Evolutionary conservation across 2,888 invertebrate species (phyloP).

Genomic region (Caenorhabditis angaria): DNA sequence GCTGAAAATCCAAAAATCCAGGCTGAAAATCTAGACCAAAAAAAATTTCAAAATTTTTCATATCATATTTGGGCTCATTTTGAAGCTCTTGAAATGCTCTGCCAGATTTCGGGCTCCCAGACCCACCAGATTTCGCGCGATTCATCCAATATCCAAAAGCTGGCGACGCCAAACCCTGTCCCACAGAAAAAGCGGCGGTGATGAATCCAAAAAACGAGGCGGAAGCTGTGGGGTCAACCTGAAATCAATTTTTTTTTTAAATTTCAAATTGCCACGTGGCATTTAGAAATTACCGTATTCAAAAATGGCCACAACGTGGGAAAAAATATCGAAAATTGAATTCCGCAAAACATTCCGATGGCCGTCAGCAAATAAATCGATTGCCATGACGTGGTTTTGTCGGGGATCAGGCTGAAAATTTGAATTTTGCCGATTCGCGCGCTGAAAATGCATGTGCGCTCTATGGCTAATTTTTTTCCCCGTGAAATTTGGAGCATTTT

Average conservation of each 20-base stretch:
- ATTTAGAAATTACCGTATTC: conserved; percentile 38
- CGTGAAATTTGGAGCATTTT: too few relatives aligned
- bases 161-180: conserved; percentile 50
- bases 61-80: too few relatives aligned
- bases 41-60: too few relatives aligned
- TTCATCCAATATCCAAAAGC: conserved; percentile 59
- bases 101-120: too few relatives aligned
- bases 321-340: conserved; percentile 58
- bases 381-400: conserved; percentile 46
- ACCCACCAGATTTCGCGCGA: conserved; percentile 45
- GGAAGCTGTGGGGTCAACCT: conserved; percentile 52
- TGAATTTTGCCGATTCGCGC: too few relatives aligned
- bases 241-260: background rate
- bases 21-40: too few relatives aligned
- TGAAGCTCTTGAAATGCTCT: too few relatives aligned
- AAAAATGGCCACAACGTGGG: conserved; percentile 55
- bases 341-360: conserved; percentile 52
- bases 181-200: conserved; percentile 54
- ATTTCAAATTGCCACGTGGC: background rate
- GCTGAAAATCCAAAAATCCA: too few relatives aligned
- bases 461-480: too few relatives aligned
- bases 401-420: conserved; percentile 24
- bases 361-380: conserved; percentile 53
- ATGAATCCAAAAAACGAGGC: conserved; percentile 55
- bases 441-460: too few relatives aligned